A percentile compares a stretch with the other conserved stretches of the same genome.
phyloP scores from a whole-genome alignment of 2,113 vertebrate genomes.

The Larimichthys polyactis region DNA sequence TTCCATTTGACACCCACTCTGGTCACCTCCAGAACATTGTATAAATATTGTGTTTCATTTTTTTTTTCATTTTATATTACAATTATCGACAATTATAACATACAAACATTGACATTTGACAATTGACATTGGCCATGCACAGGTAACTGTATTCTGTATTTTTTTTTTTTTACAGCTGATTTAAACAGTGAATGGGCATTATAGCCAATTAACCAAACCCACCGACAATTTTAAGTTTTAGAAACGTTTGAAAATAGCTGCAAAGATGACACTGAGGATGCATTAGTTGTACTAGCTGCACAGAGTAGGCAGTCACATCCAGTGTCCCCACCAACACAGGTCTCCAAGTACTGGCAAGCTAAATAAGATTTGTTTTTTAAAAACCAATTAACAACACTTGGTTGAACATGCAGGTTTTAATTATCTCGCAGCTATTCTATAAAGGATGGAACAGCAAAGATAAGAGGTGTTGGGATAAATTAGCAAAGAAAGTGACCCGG shows the following conservation, averaged over 20 bases:
- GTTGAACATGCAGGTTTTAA: neutral
- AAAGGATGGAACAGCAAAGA: neutral
- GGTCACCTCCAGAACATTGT: too few relatives aligned
- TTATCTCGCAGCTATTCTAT: neutral
- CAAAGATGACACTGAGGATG: neutral
- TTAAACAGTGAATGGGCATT: neutral
- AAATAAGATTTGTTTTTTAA: neutral
- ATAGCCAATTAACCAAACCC: neutral
- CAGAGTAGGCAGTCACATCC: neutral
- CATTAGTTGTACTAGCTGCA: neutral
- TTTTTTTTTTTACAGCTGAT: neutral
- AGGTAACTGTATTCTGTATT: neutral
- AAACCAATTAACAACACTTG: neutral
- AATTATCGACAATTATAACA: too few relatives aligned
- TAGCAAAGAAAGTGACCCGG: neutral
- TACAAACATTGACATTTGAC: too few relatives aligned
- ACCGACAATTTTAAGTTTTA: neutral
- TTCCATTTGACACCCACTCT: too few relatives aligned
- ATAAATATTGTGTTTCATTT: too few relatives aligned
- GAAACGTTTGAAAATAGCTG: neutral
- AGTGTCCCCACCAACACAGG: neutral
- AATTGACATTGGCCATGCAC: neutral
- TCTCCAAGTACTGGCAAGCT: neutral
- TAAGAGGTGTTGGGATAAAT: neutral
- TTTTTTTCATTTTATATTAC: too few relatives aligned